Conservation (phyloP, 2,888 invertebrate species). For the Pecten maximus region DNA sequence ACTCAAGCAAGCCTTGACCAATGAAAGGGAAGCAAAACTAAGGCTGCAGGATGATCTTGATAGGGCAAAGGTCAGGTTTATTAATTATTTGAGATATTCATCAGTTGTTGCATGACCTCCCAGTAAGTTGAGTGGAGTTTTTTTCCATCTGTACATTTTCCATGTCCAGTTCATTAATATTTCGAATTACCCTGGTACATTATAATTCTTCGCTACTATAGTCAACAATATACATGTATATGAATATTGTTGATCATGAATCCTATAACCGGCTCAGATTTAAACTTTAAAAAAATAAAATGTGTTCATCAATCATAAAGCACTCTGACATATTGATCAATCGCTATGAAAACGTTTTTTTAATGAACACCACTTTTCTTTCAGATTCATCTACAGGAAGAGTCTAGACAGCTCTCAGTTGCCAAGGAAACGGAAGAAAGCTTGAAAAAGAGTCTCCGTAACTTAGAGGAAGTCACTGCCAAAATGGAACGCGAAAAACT, state of each 20-base stretch:
- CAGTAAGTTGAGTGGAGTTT: too few species aligned
- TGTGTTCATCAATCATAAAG: too few species aligned
- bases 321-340: background rate
- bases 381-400: slow-evolving; percentile 69
- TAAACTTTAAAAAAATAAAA: too few species aligned
- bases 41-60: slow-evolving; percentile 70
- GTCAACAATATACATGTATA: too few species aligned
- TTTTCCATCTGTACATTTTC: too few species aligned
- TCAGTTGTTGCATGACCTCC: too few species aligned
- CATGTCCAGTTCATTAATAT: too few species aligned
- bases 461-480: slow-evolving; percentile 69
- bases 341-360: background rate
- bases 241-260: too few species aligned
- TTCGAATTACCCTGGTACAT: too few species aligned
- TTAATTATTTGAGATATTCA: too few species aligned
- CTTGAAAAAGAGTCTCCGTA: slow-evolving; percentile 64
- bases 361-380: slow-evolving; percentile 37
- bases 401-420: slow-evolving; percentile 65
- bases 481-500: slow-evolving; percentile 70
- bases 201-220: too few species aligned
- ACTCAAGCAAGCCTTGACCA: slow-evolving; percentile 74
- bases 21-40: slow-evolving; percentile 75
- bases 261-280: too few species aligned
- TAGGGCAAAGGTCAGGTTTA: slow-evolving; percentile 64
- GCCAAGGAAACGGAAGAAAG: slow-evolving; percentile 66